Percentiles rank a stretch among this genome's conserved stretches.
Conservation (phyloP, 2,113 vertebrate species). For the Spea bombifrons region DNA sequence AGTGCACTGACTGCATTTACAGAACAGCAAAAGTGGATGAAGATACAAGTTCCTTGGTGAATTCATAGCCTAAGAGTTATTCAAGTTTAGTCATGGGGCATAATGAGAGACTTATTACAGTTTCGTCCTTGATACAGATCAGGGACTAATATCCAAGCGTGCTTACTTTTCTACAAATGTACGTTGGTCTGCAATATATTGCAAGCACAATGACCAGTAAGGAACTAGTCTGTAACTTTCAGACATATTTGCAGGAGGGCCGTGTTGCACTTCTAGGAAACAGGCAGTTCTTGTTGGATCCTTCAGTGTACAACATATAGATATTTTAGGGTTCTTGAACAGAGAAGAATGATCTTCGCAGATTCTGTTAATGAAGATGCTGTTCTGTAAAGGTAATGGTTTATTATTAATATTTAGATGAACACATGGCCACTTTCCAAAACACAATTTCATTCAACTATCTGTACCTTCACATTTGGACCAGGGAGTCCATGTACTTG, state of each 20-base stretch:
- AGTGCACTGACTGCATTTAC: no score
- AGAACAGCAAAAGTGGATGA: no score
- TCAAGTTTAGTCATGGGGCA: no score
- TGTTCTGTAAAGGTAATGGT: conserved; percentile 1
- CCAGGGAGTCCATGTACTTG: no score
- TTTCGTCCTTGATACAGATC: no score
- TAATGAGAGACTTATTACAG: no score
- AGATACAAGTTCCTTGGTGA: no score
- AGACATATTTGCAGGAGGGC: neutral
- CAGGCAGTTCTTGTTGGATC: neutral
- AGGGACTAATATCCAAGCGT: neutral
- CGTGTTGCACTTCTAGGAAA: neutral
- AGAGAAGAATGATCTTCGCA: neutral
- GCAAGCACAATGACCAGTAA: conserved; percentile 2
- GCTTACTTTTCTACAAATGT: conserved; percentile 21
- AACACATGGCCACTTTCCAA: no score
- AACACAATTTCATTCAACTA: no score
- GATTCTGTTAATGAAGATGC: conserved; percentile 2
- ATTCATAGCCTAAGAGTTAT: no score
- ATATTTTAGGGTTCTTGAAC: neutral
- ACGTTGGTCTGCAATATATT: neutral
- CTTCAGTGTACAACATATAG: neutral
- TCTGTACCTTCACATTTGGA: no score
- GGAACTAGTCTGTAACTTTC: neutral
- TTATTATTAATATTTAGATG: neutral